Evolutionary conservation across 2,797 vertebrate genomes (phyloP), one percentile per base, ranked within the genome.

Genomic region (Enteromius paludinosus): DNA sequence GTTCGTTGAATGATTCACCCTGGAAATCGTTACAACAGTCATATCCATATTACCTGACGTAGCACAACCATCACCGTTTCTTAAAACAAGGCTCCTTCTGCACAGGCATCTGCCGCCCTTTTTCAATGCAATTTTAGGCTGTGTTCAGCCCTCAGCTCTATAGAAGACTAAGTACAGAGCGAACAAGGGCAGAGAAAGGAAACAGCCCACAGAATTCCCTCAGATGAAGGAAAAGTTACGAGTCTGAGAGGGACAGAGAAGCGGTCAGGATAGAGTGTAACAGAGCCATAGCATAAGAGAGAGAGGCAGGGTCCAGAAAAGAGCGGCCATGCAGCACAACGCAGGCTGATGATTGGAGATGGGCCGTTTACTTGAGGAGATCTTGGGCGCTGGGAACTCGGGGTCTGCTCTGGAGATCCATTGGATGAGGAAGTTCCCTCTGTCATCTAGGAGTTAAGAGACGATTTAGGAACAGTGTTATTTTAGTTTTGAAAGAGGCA

Each of bases 371-470:
- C 97, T 97, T 95, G 96, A 96, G 89, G 95, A 95, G 90, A 92
- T 96, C 92, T 97, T 97, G 90, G 94, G 93, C 54, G 91, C 92
- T 1, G 95, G 94, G 28, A 95, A 93, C 79, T 95, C 92, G 1
- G 95, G 90, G 88, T 95, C 95, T 0, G 96, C 94, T 90, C 95
- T 95, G 87, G 97, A 98, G 81, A 98, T 92, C 97, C 97, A 99
- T 72, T 97, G 96, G 88, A 98, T 96, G 89, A 97, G 94, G 83
- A 96, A 95, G 85, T 96, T 97, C 78, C 85, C 97, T 84, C 95
- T 96, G 80, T 96, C 95, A 59, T 96, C 97, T 86, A 94, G 87
- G 89, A 87, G 45, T 87, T 15, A 66, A 9, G n/a, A 59, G 38
- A 79, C 17, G 15, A 5, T 62, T 76, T 61, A 62, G 45, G 30